Evolutionary conservation across 1,140 invertebrate species (phyloP), one percentile per base, ranked within the genome.

Genomic region (Drosophila truncata): DNA sequence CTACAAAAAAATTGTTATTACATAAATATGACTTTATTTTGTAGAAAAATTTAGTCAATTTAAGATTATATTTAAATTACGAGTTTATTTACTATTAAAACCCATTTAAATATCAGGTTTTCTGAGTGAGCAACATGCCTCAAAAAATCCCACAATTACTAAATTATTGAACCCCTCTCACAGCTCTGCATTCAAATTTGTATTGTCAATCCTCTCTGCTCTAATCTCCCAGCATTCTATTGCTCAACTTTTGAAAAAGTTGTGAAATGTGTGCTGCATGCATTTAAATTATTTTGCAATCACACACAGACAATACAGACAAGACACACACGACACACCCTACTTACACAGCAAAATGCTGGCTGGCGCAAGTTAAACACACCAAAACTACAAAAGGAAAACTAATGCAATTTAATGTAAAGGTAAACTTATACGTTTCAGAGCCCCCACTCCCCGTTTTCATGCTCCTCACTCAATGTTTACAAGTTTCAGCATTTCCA

Each of bases 401-500:
- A 82, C 74, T 78, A 71, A 82, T 70, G 69, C 74, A 61, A 54
- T 78, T 78, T 78, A 67, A 84, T 80, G 76, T 65, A 66, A 80
- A 75, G 76, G 72, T 75, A 66, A 82, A 78, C 64, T 69, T 82
- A 67, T 76, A 76, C 54, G 58, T 63, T 70, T 62, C 29, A 52
- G 27, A 66, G 62, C 37, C 42, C 8, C 23, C 18, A 39, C 18
- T 35, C n/a, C 65, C 31, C 31, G 5, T 16, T 23, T 20, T 13
- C 42, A 62, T 63, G 29, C 47, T 79, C 39, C 31, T 31, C 31
- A 31, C 27, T 27, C 3, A 3, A 14, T 87, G 69, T 83, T 83
- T 88, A 83, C 83, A 88, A 60, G 46, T 81, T 66, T 67, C 84
- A 80, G 80, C 84, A 84, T 87, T 84, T 88, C 84, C 84, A 87